Conservation (phyloP, 2,113 vertebrate genomes). For the Pelobates fuscus region DNA sequence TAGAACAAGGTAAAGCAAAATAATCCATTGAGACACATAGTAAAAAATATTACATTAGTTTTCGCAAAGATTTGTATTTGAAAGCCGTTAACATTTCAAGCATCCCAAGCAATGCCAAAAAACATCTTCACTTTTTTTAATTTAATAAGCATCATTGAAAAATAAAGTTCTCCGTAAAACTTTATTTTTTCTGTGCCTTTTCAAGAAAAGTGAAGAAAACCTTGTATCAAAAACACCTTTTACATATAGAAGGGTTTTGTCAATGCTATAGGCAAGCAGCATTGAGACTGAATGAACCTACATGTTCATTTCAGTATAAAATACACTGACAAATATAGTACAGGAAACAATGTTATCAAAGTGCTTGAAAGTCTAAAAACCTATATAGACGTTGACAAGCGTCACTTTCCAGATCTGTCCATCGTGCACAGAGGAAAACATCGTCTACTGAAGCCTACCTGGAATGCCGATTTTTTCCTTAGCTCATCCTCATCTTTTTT, state of each 20-base stretch:
- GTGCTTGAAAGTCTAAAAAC: background rate
- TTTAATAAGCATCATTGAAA: slow-evolving; percentile 36
- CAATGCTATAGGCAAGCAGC: slow-evolving; percentile 40
- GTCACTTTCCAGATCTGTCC: background rate
- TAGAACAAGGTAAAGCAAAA: too few species aligned
- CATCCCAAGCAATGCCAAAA: slow-evolving; percentile 33
- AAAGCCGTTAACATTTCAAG: slow-evolving; percentile 7
- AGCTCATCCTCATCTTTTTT: slow-evolving; percentile 85
- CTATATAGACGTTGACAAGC: background rate
- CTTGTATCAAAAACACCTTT: slow-evolving; percentile 1
- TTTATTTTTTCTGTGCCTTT: slow-evolving; percentile 51
- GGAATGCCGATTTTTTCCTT: slow-evolving; percentile 90
- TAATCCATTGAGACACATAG: too few species aligned
- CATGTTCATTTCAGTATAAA: slow-evolving; percentile 39
- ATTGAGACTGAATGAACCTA: slow-evolving; percentile 33
- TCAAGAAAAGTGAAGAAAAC: slow-evolving; percentile 41
- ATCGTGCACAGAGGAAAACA: background rate
- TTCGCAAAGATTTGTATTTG: too few species aligned
- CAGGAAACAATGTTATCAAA: background rate
- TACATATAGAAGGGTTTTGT: background rate
- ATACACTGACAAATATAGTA: slow-evolving; percentile 16
- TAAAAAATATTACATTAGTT: too few species aligned
- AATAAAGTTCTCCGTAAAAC: slow-evolving; percentile 49
- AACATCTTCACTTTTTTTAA: slow-evolving; percentile 28
- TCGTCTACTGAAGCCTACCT: slow-evolving; percentile 71